phyloP scores from a whole-genome alignment of 2,888 invertebrate genomes.

The Cybosia mesomella region DNA sequence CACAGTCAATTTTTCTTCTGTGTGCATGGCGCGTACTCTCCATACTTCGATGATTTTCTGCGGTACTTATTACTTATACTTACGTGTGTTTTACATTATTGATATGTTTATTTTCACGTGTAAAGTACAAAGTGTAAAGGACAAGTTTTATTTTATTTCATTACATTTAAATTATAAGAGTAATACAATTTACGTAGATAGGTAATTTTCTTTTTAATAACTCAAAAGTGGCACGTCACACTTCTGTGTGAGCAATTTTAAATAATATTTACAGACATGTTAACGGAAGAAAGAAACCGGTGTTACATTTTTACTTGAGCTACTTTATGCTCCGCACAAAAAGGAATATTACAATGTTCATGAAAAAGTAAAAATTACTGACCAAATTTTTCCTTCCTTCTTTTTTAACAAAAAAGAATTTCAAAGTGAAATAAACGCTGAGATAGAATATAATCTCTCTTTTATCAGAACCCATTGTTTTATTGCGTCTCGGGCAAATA shows the following conservation, averaged over 20 bases:
- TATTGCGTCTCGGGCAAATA: constrained; percentile 33
- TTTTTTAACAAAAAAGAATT: constrained; percentile 9
- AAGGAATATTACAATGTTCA: constrained; percentile 35
- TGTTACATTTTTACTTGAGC: constrained; percentile 31
- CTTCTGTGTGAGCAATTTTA: constrained; percentile 20
- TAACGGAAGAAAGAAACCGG: constrained; percentile 36
- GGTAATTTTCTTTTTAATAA: constrained; percentile 16
- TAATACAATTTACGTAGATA: background rate
- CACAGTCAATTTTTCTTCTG: too few relatives aligned
- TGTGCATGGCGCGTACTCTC: too few relatives aligned
- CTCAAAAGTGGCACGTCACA: constrained; percentile 21
- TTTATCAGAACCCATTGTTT: constrained; percentile 31
- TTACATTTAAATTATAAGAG: too few relatives aligned
- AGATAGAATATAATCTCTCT: constrained; percentile 24
- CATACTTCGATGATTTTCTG: too few relatives aligned
- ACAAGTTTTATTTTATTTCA: too few relatives aligned
- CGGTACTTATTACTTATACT: too few relatives aligned
- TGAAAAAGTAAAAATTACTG: constrained; percentile 29
- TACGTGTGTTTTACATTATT: too few relatives aligned
- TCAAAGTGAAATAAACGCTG: constrained; percentile 27
- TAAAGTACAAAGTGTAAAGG: too few relatives aligned
- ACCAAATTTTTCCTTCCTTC: constrained; percentile 14
- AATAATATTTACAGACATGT: constrained; percentile 31
- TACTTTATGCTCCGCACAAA: constrained; percentile 12
- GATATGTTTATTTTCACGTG: too few relatives aligned